These are phyloP conservation scores for Ormyrus nitidulus DNA, from an alignment of 2,888 invertebrate genomes.

Conservation along the genomic window DNA sequence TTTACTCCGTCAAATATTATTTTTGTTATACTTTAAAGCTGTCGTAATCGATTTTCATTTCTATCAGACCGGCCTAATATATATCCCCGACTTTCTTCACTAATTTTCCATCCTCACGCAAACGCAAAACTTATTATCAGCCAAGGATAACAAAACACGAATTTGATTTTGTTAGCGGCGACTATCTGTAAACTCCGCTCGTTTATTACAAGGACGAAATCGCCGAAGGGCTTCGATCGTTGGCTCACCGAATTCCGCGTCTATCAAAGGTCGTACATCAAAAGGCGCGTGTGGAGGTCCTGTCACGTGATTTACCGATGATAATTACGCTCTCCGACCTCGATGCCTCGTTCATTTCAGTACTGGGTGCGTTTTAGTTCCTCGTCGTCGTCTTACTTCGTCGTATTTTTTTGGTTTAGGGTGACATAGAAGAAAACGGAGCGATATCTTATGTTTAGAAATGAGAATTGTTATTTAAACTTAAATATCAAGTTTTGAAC, in stretches of 20 bases:
- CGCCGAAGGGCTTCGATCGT: background rate
- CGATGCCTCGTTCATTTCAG: background rate
- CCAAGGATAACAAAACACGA: no score
- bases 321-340: background rate
- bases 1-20: no score
- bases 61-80: no score
- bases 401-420: background rate
- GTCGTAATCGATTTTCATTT: no score
- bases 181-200: background rate
- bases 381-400: background rate
- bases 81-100: background rate
- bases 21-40: no score
- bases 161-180: background rate
- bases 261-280: background rate
- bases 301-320: background rate
- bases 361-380: slow-evolving; percentile 6
- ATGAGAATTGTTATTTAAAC: no score
- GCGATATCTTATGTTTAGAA: no score
- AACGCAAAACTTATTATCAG: background rate
- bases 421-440: no score
- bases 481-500: no score
- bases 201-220: background rate
- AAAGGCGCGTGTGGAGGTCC: background rate
- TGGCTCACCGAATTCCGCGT: slow-evolving; percentile 4
- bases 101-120: background rate